These are phyloP conservation scores for Tuberolachnus salignus DNA, from an alignment of 2,888 invertebrate species.

Conservation along the genomic window DNA sequence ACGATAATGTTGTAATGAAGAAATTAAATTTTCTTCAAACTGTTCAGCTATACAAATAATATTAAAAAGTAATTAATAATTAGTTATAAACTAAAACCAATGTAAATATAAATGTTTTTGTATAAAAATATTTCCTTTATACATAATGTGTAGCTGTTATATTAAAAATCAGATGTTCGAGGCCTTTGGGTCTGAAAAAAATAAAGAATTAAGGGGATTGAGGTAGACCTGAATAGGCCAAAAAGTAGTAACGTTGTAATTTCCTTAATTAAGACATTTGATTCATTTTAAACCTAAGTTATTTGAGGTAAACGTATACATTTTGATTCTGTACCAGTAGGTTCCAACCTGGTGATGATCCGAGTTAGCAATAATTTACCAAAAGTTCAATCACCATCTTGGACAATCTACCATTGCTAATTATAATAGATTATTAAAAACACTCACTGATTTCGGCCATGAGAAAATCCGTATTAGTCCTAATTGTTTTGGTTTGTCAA, in stretches of 20 bases:
- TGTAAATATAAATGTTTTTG: neutral
- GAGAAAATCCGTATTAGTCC: neutral
- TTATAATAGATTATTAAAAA: neutral
- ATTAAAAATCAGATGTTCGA: too few relatives aligned
- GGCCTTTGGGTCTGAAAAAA: too few relatives aligned
- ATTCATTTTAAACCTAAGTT: too few relatives aligned
- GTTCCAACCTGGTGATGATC: too few relatives aligned
- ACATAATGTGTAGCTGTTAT: neutral
- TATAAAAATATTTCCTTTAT: neutral
- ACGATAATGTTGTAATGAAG: conserved; percentile 31
- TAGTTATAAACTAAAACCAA: neutral
- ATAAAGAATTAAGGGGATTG: too few relatives aligned
- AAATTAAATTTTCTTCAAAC: conserved; percentile 37
- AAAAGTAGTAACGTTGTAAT: too few relatives aligned
- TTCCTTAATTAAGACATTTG: too few relatives aligned
- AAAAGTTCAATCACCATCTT: too few relatives aligned
- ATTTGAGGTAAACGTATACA: too few relatives aligned
- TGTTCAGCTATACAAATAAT: conserved; percentile 19
- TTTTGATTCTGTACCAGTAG: neutral
- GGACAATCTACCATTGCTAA: neutral
- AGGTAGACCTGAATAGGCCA: too few relatives aligned
- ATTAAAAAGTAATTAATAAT: neutral
- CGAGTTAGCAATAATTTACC: too few relatives aligned
- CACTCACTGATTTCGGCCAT: conserved; percentile 48
- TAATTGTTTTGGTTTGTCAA: too few relatives aligned